phyloP scores from a whole-genome alignment of 2,797 vertebrate genomes.

The Pempheris klunzingeri region DNA sequence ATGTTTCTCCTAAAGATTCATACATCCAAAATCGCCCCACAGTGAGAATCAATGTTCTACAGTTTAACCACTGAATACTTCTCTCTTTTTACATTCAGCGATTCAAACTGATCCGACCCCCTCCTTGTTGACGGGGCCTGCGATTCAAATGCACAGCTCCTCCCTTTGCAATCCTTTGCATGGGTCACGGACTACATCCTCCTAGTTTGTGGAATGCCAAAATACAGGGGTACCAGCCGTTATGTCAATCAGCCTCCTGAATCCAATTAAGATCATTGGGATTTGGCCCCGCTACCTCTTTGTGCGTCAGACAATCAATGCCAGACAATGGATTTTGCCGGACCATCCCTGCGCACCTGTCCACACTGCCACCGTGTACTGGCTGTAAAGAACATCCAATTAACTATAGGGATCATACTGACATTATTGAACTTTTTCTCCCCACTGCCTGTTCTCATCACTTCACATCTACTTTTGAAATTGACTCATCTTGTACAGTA shows the following conservation, averaged over 20 bases:
- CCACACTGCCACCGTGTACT: constrained; percentile 47
- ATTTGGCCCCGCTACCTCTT: constrained; percentile 64
- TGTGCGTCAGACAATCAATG: constrained; percentile 66
- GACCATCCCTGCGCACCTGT: constrained; percentile 65
- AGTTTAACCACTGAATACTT: constrained; percentile 14
- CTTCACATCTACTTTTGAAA: constrained; percentile 62
- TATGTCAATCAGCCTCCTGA: constrained; percentile 64
- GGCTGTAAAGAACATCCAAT: constrained; percentile 72
- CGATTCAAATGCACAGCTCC: constrained; percentile 40
- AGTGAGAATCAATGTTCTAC: constrained; percentile 23
- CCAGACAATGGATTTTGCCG: constrained; percentile 71
- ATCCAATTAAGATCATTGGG: constrained; percentile 77
- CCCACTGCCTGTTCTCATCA: constrained; percentile 46
- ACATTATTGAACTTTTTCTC: constrained; percentile 68
- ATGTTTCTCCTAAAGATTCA: constrained; percentile 38
- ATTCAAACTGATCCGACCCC: constrained; percentile 16
- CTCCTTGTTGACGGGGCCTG: constrained; percentile 27
- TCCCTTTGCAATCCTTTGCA: constrained; percentile 41
- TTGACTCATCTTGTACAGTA: constrained; percentile 34
- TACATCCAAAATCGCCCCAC: constrained; percentile 38
- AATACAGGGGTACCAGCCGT: constrained; percentile 49
- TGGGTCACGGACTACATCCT: constrained; percentile 41
- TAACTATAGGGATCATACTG: constrained; percentile 65
- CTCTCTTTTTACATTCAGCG: constrained; percentile 8
- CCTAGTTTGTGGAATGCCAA: constrained; percentile 40